Evolutionary conservation across 1,140 invertebrate species (phyloP).

Genomic region (Zaprionus ornatus): DNA sequence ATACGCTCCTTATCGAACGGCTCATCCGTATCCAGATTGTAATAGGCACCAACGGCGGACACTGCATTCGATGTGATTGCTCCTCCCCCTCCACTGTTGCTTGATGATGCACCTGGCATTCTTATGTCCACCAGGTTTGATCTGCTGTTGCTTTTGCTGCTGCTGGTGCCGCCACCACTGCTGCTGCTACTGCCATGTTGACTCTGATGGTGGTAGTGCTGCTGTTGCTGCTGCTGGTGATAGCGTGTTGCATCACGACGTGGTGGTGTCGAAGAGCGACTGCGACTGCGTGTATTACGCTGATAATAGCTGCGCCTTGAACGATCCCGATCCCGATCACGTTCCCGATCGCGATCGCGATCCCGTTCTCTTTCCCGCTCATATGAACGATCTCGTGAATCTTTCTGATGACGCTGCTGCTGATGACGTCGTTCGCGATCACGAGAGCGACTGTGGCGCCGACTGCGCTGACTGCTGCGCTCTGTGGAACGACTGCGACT

Average conservation of each 20-base stretch:
- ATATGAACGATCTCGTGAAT: slow-evolving; percentile 48
- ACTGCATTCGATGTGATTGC: slow-evolving; percentile 26
- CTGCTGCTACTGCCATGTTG: slow-evolving; percentile 1
- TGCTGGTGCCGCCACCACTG: not conserved
- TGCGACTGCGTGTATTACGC: slow-evolving; percentile 42
- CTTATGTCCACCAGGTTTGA: not conserved
- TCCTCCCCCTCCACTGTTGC: not conserved
- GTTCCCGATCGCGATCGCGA: slow-evolving; percentile 26
- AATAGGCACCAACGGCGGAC: slow-evolving; percentile 66
- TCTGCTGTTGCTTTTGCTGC: not conserved
- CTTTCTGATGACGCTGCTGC: slow-evolving; percentile 39
- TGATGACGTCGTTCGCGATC: slow-evolving; percentile 26
- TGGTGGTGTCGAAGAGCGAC: slow-evolving; percentile 17
- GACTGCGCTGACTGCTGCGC: slow-evolving; percentile 29
- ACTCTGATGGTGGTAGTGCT: slow-evolving; percentile 17
- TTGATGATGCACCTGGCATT: not conserved
- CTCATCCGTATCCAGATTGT: slow-evolving; percentile 73
- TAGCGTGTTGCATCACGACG: slow-evolving; percentile 7
- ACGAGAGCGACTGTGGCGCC: slow-evolving; percentile 30
- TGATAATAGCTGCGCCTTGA: slow-evolving; percentile 49
- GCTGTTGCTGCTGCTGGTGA: slow-evolving; percentile 21
- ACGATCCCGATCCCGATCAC: slow-evolving; percentile 45
- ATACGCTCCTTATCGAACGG: slow-evolving; percentile 82
- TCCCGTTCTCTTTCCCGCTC: slow-evolving; percentile 44
- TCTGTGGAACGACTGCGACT: slow-evolving; percentile 34